Percentiles rank a stretch among this genome's conserved stretches.
phyloP scores from a whole-genome alignment of 2,888 invertebrate species.

The Cephonodes hylas region DNA sequence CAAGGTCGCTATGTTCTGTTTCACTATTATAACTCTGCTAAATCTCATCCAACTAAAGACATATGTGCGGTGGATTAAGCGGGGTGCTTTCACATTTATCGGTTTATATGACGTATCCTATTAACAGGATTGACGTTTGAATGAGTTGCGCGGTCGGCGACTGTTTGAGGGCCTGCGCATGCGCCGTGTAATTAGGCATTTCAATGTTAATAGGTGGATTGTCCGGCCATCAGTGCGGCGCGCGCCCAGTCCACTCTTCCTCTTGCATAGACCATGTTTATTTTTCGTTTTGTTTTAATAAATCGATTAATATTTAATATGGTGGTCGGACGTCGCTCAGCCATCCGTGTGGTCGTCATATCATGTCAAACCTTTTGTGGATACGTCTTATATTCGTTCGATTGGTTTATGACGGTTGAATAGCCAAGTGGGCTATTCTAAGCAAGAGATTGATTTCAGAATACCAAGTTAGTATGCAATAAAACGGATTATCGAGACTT shows the following conservation, averaged over 20 bases:
- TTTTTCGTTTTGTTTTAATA: conserved; percentile 15
- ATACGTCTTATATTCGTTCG: not conserved
- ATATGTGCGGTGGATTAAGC: conserved; percentile 14
- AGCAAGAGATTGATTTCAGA: not conserved
- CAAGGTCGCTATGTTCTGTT: conserved; percentile 54
- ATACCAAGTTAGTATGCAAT: not conserved
- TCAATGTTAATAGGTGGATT: conserved; percentile 56
- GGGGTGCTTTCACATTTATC: conserved; percentile 27
- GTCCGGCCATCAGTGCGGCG: conserved; percentile 44
- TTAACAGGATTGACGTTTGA: conserved; percentile 61
- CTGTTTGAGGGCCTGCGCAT: conserved; percentile 39
- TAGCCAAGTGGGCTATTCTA: not conserved
- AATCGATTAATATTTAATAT: conserved; percentile 26
- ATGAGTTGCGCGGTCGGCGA: conserved; percentile 39
- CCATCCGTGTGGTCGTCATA: not conserved
- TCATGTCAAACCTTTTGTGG: conserved; percentile 1
- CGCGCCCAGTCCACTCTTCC: conserved; percentile 30
- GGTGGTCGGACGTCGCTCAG: conserved; percentile 16
- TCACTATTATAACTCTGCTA: conserved; percentile 31
- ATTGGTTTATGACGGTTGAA: not conserved
- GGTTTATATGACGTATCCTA: conserved; percentile 29
- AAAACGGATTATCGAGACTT: not conserved
- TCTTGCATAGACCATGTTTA: conserved; percentile 20
- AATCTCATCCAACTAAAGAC: conserved; percentile 17
- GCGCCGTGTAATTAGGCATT: conserved; percentile 59